These are phyloP conservation scores for Tyrannus savana DNA, from an alignment of 2,113 vertebrate genomes.

Conservation along the genomic window DNA sequence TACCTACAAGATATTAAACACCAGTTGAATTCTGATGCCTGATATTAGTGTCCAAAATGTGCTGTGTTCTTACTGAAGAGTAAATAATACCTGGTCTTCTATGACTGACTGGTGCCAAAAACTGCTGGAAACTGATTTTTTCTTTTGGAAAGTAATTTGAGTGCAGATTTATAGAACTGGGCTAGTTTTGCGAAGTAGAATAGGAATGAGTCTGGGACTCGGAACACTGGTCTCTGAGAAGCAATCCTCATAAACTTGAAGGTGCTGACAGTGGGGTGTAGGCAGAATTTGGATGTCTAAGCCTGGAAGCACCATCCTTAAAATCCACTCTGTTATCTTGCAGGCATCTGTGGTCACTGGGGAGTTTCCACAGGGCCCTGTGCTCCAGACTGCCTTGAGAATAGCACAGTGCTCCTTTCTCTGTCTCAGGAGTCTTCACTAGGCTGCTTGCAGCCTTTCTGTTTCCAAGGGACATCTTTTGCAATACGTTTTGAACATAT, in stretches of 20 bases:
- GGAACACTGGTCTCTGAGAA: not conserved
- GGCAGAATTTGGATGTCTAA: not conserved
- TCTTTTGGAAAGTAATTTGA: not conserved
- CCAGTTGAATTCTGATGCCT: not conserved
- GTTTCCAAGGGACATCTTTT: not conserved
- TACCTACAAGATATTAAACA: accelerated
- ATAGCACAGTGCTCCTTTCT: not conserved
- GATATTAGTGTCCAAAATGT: not conserved
- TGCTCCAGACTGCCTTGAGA: not conserved
- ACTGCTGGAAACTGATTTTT: not conserved
- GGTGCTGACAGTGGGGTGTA: not conserved
- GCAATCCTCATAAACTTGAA: not conserved
- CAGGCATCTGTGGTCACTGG: not conserved
- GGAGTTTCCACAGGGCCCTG: not conserved
- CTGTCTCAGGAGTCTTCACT: not conserved
- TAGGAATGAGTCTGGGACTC: not conserved
- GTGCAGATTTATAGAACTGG: not conserved
- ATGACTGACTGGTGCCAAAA: not conserved
- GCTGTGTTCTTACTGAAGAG: not conserved
- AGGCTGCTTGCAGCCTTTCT: not conserved
- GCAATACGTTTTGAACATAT: not conserved
- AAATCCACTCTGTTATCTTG: not conserved
- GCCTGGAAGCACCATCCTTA: not conserved
- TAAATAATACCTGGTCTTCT: not conserved
- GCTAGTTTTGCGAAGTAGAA: not conserved